Conservation (phyloP, 2,113 vertebrate species). For the Alosa alosa region DNA sequence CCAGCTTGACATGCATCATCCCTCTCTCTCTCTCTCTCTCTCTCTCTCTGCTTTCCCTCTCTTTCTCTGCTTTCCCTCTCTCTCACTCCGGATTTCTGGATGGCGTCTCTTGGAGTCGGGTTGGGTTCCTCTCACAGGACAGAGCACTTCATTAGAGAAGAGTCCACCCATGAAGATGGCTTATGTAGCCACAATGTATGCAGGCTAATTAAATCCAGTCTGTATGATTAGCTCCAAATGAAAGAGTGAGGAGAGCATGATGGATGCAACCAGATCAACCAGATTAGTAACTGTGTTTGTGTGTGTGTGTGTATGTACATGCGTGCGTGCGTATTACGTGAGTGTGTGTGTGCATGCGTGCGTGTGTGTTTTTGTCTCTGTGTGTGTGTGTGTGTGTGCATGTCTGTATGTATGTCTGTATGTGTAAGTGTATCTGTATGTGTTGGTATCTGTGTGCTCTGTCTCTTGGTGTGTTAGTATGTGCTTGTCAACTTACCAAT, state of each 20-base stretch:
- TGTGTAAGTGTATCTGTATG: slow-evolving; percentile 8
- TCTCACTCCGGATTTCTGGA: background rate
- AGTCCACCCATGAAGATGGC: background rate
- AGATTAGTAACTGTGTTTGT: background rate
- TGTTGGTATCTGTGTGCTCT: background rate
- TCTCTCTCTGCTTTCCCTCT: background rate
- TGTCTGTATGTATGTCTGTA: background rate
- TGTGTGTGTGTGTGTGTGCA: slow-evolving; percentile 1
- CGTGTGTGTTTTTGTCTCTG: background rate
- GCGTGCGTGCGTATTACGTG: background rate
- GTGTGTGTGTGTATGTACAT: background rate
- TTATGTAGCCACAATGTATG: background rate
- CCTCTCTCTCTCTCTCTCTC: background rate
- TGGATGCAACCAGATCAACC: background rate
- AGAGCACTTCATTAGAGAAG: slow-evolving; percentile 8
- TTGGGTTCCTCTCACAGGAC: background rate
- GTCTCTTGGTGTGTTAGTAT: background rate
- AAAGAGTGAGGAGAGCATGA: background rate
- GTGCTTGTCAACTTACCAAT: background rate
- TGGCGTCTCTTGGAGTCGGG: background rate
- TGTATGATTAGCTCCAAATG: background rate
- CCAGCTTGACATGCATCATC: background rate
- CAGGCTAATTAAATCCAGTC: background rate
- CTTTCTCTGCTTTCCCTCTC: background rate
- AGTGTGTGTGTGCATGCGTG: slow-evolving; percentile 5